Conservation (phyloP, 2,797 vertebrate species). For the Morus bassanus region DNA sequence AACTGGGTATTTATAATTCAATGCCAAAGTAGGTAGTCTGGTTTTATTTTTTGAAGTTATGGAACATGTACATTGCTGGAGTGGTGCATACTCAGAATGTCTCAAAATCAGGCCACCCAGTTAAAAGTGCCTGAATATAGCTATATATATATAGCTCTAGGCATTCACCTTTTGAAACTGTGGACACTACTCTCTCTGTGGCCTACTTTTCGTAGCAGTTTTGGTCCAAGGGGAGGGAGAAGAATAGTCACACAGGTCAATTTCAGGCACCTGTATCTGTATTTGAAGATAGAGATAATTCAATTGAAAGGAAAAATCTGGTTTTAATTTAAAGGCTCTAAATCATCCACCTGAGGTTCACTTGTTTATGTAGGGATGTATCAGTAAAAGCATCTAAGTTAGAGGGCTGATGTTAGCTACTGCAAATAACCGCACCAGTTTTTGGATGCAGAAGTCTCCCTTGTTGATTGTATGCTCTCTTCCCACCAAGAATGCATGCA, state of each 20-base stretch:
- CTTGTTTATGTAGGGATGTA: not conserved
- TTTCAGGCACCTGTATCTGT: not conserved
- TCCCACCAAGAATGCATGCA: not conserved
- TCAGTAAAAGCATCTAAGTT: not conserved
- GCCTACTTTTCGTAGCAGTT: not conserved
- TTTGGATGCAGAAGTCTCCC: not conserved
- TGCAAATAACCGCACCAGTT: not conserved
- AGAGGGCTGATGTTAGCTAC: not conserved
- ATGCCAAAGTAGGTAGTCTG: not conserved
- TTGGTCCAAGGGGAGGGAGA: not conserved
- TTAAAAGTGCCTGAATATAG: conserved; percentile 48
- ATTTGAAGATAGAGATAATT: not conserved
- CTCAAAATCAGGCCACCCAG: conserved; percentile 43
- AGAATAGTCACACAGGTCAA: not conserved
- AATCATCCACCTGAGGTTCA: not conserved
- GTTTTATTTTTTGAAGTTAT: not conserved
- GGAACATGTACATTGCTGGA: not conserved
- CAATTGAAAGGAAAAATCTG: not conserved
- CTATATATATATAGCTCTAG: not conserved
- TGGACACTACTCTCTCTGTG: not conserved
- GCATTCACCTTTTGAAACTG: not conserved
- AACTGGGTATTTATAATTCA: not conserved
- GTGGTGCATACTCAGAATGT: not conserved
- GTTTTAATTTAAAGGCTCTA: not conserved
- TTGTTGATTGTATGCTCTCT: not conserved